Conservation (phyloP, 1,140 invertebrate genomes). For the Colletes latitarsis region DNA sequence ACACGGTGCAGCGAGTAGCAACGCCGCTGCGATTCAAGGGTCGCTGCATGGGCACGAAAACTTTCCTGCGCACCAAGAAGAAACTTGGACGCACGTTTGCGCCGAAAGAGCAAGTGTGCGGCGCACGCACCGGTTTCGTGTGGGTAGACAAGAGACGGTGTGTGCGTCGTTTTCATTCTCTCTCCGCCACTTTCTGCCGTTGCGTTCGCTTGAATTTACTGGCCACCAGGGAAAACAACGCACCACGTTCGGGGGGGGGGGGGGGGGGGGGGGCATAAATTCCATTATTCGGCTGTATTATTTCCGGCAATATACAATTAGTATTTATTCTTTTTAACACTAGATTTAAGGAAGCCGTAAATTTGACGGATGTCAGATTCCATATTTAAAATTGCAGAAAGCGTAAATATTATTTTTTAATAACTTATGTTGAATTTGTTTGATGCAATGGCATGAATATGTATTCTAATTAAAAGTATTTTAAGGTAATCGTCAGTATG, state of each 20-base stretch:
- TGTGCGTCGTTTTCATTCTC: slow-evolving; percentile 33
- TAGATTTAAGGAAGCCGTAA: too few species aligned
- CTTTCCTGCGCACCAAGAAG: slow-evolving; percentile 52
- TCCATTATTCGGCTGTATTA: too few species aligned
- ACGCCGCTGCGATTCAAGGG: slow-evolving; percentile 55
- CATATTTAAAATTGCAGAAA: too few species aligned
- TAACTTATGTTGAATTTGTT: too few species aligned
- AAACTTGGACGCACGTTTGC: slow-evolving; percentile 28
- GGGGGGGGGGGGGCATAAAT: too few species aligned
- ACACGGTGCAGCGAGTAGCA: slow-evolving; percentile 15
- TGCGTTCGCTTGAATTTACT: slow-evolving; percentile 11
- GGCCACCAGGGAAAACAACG: slow-evolving; percentile 3
- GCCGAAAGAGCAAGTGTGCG: slow-evolving; percentile 32
- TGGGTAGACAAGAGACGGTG: not conserved
- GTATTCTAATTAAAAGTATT: too few species aligned
- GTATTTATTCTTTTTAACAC: too few species aligned
- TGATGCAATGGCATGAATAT: too few species aligned
- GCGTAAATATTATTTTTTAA: too few species aligned
- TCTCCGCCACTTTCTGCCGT: slow-evolving; percentile 1
- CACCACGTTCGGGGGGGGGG: not conserved
- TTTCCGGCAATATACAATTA: not conserved
- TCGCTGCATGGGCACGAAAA: slow-evolving; percentile 49
- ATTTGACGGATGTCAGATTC: too few species aligned
- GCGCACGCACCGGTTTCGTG: too few species aligned
- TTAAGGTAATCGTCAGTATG: too few species aligned